Conservation (phyloP, 2,113 vertebrate genomes). For the Meleagris gallopavo region DNA sequence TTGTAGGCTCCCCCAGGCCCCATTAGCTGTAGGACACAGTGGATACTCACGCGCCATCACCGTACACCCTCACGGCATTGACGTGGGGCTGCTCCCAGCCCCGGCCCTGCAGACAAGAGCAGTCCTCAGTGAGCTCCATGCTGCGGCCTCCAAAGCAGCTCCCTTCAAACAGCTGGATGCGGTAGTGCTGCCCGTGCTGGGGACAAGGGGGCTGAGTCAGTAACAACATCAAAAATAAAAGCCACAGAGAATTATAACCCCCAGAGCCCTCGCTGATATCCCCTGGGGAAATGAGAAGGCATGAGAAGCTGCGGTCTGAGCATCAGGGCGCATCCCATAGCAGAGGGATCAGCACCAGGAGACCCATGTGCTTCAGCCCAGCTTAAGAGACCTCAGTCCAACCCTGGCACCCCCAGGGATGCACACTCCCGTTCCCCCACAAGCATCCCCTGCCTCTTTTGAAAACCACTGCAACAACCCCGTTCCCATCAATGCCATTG, state of each 20-base stretch:
- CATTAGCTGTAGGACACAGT: fast-evolving
- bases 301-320: not conserved
- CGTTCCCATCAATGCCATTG: not conserved
- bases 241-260: not conserved
- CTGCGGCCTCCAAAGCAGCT: slow-evolving; percentile 88
- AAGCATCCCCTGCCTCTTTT: not conserved
- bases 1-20: not conserved
- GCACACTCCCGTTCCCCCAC: fast-evolving
- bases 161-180: slow-evolving; percentile 88
- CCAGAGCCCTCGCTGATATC: too few species aligned
- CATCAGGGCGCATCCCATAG: not conserved
- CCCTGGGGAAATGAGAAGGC: not conserved
- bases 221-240: not conserved
- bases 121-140: slow-evolving; percentile 89
- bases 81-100: slow-evolving; percentile 88
- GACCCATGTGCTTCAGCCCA: not conserved
- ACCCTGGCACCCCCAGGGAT: not conserved
- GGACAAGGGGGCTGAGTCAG: not conserved
- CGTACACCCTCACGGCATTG: slow-evolving; percentile 89
- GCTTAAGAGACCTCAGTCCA: not conserved
- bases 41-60: slow-evolving; percentile 89
- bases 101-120: slow-evolving; percentile 88
- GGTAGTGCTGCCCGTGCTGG: slow-evolving; percentile 91
- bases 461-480: not conserved
- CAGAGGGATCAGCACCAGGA: fast-evolving